Evolutionary conservation across 2,113 vertebrate genomes (phyloP), one percentile per base, ranked within the genome.

Genomic region (Pteronura brasiliensis): DNA sequence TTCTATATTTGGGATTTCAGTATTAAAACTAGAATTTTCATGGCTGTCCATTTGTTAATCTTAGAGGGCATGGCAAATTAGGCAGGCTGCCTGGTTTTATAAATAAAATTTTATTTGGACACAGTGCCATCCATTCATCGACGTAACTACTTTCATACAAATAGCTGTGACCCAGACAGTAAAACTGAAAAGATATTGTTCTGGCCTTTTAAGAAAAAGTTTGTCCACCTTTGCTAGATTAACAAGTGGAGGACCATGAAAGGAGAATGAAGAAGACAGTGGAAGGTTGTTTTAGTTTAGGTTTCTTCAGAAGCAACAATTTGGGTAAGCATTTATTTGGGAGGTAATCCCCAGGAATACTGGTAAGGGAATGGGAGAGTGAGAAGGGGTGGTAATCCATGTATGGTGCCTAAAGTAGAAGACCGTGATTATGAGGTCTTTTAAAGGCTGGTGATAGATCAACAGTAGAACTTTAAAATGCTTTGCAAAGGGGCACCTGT

Each of bases 261-360:
- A 92, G 63, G 21, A 81, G 34, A 74, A 85, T 34, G n/a, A 31
- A 93, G 47, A 86, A 76, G 49, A 80, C 59, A 69, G 34, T 42
- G 39, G 71, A 77, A 92, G 67, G 47, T 59, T 92, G 44, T 88
- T 93, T 96, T 59, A 88, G 69, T 85, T 95, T 92, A 34, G 65
- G 23, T 89, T 88, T 31, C 47, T 97, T 86, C 39, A 67, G 88
- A 88, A 95, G 47, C 76, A 88, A 0, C 72, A 55, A 87, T 86
- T 94, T 88, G 71, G 63, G 10, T 92, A 65, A 87, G 34, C 18
- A 11, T 86, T 91, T 93, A 67, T 87, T 57, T 90, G 77, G 57
- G 77, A 90, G n/a, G 47, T 76, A 67, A 77, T 79, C 39, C 72
- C 39, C 52, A 27, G 39, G 84, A 76, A 76, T 47, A 86, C 34